Conservation (phyloP, 2,113 vertebrate genomes). For the Carassius carassius region DNA sequence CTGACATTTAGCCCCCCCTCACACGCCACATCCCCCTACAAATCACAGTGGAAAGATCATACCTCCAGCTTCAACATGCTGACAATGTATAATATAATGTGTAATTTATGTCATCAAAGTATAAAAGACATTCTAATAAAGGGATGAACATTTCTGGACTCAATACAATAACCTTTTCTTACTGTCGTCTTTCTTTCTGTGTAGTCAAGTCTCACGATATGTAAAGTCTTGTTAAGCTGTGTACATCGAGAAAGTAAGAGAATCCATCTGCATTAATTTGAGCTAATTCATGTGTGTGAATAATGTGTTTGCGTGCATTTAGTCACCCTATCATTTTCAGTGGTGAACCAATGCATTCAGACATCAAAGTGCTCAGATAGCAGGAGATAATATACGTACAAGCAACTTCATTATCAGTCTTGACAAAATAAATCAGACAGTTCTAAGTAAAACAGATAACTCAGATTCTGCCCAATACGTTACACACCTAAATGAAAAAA, state of each 20-base stretch:
- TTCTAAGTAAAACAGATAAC: conserved; percentile 39
- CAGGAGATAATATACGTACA: background rate
- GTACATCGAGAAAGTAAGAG: background rate
- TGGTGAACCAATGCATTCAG: conserved; percentile 21
- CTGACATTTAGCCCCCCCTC: conserved; percentile 62
- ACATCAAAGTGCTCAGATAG: conserved; percentile 30
- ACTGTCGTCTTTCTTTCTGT: too few relatives aligned
- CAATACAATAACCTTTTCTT: too few relatives aligned
- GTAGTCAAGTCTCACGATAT: too few relatives aligned
- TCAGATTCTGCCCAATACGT: conserved; percentile 22
- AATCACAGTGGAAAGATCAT: conserved; percentile 1
- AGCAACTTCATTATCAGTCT: background rate
- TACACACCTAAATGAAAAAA: too few relatives aligned
- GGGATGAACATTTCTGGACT: background rate
- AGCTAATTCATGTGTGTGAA: conserved; percentile 11
- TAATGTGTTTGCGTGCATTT: background rate
- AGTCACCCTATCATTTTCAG: background rate
- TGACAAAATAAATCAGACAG: conserved; percentile 41
- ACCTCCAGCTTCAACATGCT: background rate
- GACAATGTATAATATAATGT: background rate
- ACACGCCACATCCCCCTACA: background rate
- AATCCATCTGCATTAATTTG: background rate
- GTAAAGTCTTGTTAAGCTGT: too few relatives aligned
- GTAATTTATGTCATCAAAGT: conserved; percentile 14
- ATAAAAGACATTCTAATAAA: background rate